Base-by-base conservation (phyloP, 2,113 vertebrate species). In the Mesitornis unicolor region DNA sequence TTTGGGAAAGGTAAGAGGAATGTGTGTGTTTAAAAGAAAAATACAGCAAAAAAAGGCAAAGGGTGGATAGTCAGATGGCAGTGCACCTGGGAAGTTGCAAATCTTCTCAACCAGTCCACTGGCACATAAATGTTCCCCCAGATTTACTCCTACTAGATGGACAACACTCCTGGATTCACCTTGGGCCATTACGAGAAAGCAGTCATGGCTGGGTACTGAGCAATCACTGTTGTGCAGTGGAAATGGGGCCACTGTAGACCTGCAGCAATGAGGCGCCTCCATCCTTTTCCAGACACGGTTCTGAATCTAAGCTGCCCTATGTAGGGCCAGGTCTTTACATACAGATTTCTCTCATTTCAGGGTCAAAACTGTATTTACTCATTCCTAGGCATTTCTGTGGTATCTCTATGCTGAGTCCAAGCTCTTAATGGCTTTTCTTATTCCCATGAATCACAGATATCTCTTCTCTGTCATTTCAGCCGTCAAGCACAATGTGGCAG, bases 361-460 rank as follows among this genome's bases (percentile, higher is more conserved):
- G 71, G 51, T 78, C 80, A 77, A 78, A 90, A 16, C 64, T 43
- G 3, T 13, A 61, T 88, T 93, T 90, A 48, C 13, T 78, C 51
- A 24, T 56, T 59, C 36, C 84, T 79, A 48, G 36, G 33, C 67
- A 53, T 61, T 84, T 64, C 77, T 89, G 33, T 28, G 53, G 12
- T 36, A 68, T 43, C 67, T 87, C 77, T 28, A 33, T 16, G 17
- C 18, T 0, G 1, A 76, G 33, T 9, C 33, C 65, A 69, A 73
- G 42, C 77, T 79, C 77, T n/a, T 45, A 71, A 84, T 75, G 2
- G 1, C 42, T 80, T 84, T 81, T 74, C 68, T 81, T 42, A 56
- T 57, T 89, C 60, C 26, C 84, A 89, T 54, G 31, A 89, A 87
- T 85, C 93, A 90, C 53, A 85, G 87, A 25, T 57, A 8, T 76